A percentile compares a stretch with the other conserved stretches of the same genome.
Evolutionary conservation across 1,140 invertebrate genomes (phyloP).

Genomic region (Rhopalosiphum maidis): DNA sequence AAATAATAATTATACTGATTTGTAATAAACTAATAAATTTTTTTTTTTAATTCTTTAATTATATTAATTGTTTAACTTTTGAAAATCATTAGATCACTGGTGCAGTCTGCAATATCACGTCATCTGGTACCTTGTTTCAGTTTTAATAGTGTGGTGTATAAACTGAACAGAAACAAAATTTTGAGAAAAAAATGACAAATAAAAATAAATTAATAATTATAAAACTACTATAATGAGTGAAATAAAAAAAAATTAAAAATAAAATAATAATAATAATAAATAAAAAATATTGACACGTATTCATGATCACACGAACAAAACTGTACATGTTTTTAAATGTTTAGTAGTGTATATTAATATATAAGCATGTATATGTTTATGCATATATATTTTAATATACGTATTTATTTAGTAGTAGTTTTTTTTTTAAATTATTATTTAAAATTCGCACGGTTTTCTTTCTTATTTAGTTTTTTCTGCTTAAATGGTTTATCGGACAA

Average conservation of each 20-base stretch:
- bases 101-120: constrained; percentile 42
- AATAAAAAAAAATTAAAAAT: neutral
- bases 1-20: constrained; percentile 10
- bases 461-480: constrained; percentile 35
- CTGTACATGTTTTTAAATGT: neutral
- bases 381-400: constrained; percentile 10
- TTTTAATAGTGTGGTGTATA: neutral
- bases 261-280: neutral
- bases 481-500: constrained; percentile 35
- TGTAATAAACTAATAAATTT: neutral
- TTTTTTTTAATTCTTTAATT: neutral
- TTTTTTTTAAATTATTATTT: constrained; percentile 25
- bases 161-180: constrained; percentile 36
- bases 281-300: constrained; percentile 36
- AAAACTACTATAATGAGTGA: constrained; percentile 19
- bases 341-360: constrained; percentile 15
- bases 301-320: constrained; percentile 52
- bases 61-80: neutral
- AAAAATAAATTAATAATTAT: constrained; percentile 4
- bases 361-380: neutral
- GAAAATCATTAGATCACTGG: constrained; percentile 24
- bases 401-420: constrained; percentile 16
- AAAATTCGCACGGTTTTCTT: constrained; percentile 37
- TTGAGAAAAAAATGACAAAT: constrained; percentile 36
- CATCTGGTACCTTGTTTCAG: constrained; percentile 48